phyloP scores from a whole-genome alignment of 2,113 vertebrate genomes.

The Colossoma macropomum region DNA sequence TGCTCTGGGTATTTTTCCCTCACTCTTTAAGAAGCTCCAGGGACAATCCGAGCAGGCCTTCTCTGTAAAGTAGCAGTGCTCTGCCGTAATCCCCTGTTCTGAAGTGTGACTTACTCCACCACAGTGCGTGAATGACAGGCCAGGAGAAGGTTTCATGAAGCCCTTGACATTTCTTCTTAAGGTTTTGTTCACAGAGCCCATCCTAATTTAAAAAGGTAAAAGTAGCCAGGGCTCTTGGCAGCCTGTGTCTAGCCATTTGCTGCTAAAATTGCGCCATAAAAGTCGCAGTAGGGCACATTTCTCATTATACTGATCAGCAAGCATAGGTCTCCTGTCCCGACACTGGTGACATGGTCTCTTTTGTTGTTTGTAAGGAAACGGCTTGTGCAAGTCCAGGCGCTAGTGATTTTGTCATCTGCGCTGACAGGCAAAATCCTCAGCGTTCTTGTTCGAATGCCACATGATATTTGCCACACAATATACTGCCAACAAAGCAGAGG shows the following conservation, averaged over 20 bases:
- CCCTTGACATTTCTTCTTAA: not conserved
- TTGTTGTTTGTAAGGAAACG: not conserved
- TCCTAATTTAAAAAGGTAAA: slow-evolving; percentile 2
- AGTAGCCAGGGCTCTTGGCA: not conserved
- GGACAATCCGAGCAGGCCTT: not conserved
- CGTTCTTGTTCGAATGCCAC: not conserved
- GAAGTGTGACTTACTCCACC: not conserved
- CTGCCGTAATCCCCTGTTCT: not conserved
- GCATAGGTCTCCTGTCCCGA: not conserved
- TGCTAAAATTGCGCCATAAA: not conserved
- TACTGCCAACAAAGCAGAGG: not conserved
- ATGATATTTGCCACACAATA: not conserved
- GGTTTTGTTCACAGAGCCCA: not conserved
- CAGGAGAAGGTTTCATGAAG: not conserved
- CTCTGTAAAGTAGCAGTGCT: not conserved
- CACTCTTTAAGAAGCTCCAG: not conserved
- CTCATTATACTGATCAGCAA: not conserved
- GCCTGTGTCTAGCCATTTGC: not conserved
- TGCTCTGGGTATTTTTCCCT: not conserved
- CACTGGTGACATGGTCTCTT: not conserved
- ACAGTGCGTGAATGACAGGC: not conserved
- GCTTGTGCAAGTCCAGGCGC: not conserved
- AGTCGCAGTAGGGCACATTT: slow-evolving; percentile 1
- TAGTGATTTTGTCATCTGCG: not conserved
- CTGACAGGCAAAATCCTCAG: not conserved